A percentile compares a stretch with the other conserved stretches of the same genome.
These are phyloP conservation scores for Stenichneumon culpator DNA, from an alignment of 2,888 invertebrate genomes.

Conservation along the genomic window DNA sequence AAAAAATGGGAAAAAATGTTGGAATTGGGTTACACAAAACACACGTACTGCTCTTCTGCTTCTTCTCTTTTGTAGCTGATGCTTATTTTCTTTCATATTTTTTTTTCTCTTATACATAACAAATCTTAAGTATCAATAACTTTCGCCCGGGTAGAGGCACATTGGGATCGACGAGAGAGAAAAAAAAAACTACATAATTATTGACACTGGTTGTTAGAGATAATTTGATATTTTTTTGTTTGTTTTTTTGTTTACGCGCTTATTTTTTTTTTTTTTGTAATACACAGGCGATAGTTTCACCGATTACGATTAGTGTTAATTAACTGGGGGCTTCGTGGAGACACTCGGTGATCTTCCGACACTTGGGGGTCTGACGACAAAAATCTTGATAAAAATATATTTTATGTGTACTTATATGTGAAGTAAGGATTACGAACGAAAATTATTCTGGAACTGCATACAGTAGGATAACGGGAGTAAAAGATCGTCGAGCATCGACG, in stretches of 20 bases:
- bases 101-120: conserved; percentile 50
- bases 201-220: conserved; percentile 49
- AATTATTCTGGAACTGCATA: conserved; percentile 51
- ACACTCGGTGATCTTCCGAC: conserved; percentile 31
- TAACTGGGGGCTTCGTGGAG: conserved; percentile 38
- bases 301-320: conserved; percentile 50
- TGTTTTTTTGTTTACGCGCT: conserved; percentile 4
- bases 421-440: conserved; percentile 34
- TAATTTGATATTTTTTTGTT: conserved; percentile 24
- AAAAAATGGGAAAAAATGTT: neutral
- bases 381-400: conserved; percentile 49
- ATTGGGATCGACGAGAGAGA: conserved; percentile 42
- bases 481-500: conserved; percentile 16
- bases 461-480: conserved; percentile 39
- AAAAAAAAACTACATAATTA: conserved; percentile 38
- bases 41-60: conserved; percentile 45
- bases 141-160: conserved; percentile 15
- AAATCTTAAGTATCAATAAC: conserved; percentile 58
- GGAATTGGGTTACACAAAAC: conserved; percentile 39
- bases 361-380: conserved; percentile 22
- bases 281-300: conserved; percentile 49
- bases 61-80: conserved; percentile 16
- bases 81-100: conserved; percentile 19
- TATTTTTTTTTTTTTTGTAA: conserved; percentile 19
- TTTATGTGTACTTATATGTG: conserved; percentile 21